Percentiles rank a stretch among this genome's conserved stretches.
Evolutionary conservation across 2,888 invertebrate species (phyloP).

Genomic region (Rosalia funebris): DNA sequence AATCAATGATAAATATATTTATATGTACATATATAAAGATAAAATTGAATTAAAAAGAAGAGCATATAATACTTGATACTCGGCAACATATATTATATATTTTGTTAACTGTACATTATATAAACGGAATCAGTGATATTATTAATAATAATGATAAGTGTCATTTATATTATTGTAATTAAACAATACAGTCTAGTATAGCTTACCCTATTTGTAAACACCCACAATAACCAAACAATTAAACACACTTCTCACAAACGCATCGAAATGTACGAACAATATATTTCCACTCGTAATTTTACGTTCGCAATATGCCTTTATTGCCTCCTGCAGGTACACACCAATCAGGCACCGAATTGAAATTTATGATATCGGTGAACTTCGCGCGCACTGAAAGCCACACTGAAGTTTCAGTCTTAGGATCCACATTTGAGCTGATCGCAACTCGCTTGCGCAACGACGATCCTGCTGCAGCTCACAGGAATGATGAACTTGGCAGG

Average conservation of each 20-base stretch:
- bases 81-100: no score
- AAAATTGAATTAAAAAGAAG: no score
- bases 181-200: no score
- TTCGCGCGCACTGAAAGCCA: constrained; percentile 54
- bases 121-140: no score
- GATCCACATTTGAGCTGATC: constrained; percentile 33
- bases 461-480: constrained; percentile 28
- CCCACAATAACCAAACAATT: no score
- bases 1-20: no score
- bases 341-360: constrained; percentile 32
- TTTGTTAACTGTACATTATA: no score
- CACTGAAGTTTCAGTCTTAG: constrained; percentile 55
- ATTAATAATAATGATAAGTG: no score
- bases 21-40: no score
- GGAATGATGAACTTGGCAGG: constrained; percentile 33
- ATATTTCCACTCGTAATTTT: constrained; percentile 12
- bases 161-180: no score
- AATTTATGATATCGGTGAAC: constrained; percentile 42
- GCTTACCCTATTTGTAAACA: no score
- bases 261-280: not conserved
- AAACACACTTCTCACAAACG: not conserved
- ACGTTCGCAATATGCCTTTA: constrained; percentile 1
- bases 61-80: no score
- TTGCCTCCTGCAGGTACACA: constrained; percentile 17
- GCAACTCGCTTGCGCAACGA: constrained; percentile 26